A percentile compares a stretch with the other conserved stretches of the same genome.
phyloP scores from a whole-genome alignment of 2,797 vertebrate genomes.

The Sphaeramia orbicularis region DNA sequence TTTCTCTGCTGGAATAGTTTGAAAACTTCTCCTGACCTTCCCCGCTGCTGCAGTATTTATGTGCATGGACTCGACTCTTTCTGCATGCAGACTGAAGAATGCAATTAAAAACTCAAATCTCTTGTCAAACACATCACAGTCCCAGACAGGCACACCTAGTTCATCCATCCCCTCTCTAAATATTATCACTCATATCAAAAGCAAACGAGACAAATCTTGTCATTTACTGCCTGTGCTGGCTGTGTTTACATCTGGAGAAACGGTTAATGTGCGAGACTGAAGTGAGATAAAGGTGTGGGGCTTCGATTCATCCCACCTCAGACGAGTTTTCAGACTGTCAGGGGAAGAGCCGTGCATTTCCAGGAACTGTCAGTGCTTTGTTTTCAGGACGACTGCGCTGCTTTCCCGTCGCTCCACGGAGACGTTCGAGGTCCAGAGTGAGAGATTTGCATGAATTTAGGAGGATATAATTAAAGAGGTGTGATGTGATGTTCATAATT shows the following conservation, averaged over 20 bases:
- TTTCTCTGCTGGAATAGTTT: conserved; percentile 1
- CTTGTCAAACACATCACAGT: conserved; percentile 80
- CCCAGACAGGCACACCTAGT: conserved; percentile 69
- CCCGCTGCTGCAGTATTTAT: conserved; percentile 30
- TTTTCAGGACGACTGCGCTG: background rate
- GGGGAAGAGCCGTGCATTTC: background rate
- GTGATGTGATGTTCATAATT: too few species aligned
- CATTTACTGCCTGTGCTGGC: conserved; percentile 66
- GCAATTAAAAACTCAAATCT: conserved; percentile 85
- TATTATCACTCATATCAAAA: conserved; percentile 87
- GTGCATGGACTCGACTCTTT: conserved; percentile 37
- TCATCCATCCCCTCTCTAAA: conserved; percentile 74
- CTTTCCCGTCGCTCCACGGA: too few species aligned
- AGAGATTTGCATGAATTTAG: too few species aligned
- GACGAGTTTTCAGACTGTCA: conserved; percentile 17
- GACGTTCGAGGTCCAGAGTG: too few species aligned
- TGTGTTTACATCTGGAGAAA: conserved; percentile 74
- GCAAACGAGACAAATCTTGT: conserved; percentile 82
- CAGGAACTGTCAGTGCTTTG: conserved; percentile 8
- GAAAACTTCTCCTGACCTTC: conserved; percentile 50
- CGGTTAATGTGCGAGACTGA: conserved; percentile 45
- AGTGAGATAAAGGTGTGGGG: conserved; percentile 35
- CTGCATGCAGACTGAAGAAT: conserved; percentile 74
- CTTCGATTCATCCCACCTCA: conserved; percentile 17
- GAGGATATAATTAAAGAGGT: too few species aligned